Conservation (phyloP, 2,888 invertebrate genomes). For the Hyppa rectilinea region DNA sequence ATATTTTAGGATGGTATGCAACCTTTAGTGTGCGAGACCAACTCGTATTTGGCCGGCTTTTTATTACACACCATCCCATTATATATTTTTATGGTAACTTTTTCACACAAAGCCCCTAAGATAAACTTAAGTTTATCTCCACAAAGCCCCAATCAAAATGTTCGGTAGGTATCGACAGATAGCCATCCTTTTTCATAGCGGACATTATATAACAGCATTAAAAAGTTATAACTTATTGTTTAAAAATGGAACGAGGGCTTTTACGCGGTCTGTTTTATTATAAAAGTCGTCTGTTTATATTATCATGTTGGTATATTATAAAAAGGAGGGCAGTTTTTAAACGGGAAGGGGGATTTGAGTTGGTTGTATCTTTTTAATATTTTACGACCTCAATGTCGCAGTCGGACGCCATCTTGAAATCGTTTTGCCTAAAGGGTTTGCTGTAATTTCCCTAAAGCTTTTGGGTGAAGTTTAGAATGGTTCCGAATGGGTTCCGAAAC, state of each 20-base stretch:
- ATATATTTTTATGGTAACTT: slow-evolving; percentile 13
- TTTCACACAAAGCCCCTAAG: slow-evolving; percentile 44
- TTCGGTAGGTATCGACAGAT: slow-evolving; percentile 27
- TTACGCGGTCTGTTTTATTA: slow-evolving; percentile 35
- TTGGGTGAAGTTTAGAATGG: slow-evolving; percentile 10
- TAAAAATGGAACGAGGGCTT: slow-evolving; percentile 34
- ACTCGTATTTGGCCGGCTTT: too few relatives aligned
- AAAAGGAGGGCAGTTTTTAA: slow-evolving; percentile 32
- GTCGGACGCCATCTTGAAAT: slow-evolving; percentile 37
- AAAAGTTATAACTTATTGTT: slow-evolving; percentile 41
- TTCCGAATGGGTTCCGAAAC: background rate
- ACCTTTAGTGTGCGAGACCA: too few relatives aligned
- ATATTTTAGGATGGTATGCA: too few relatives aligned
- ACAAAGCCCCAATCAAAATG: slow-evolving; percentile 48
- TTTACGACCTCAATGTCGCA: slow-evolving; percentile 39
- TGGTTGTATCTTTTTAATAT: slow-evolving; percentile 46
- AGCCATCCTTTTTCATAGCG: slow-evolving; percentile 20
- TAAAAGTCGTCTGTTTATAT: slow-evolving; percentile 36
- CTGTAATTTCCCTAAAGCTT: slow-evolving; percentile 21
- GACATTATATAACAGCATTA: slow-evolving; percentile 28
- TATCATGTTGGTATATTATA: slow-evolving; percentile 31
- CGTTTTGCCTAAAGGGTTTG: slow-evolving; percentile 27
- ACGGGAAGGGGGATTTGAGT: slow-evolving; percentile 20
- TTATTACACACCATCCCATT: background rate
- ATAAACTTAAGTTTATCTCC: too few relatives aligned